Percentiles rank a stretch among this genome's conserved stretches.
Evolutionary conservation across 2,888 invertebrate species (phyloP).

Genomic region (Brachyopa scutellaris): DNA sequence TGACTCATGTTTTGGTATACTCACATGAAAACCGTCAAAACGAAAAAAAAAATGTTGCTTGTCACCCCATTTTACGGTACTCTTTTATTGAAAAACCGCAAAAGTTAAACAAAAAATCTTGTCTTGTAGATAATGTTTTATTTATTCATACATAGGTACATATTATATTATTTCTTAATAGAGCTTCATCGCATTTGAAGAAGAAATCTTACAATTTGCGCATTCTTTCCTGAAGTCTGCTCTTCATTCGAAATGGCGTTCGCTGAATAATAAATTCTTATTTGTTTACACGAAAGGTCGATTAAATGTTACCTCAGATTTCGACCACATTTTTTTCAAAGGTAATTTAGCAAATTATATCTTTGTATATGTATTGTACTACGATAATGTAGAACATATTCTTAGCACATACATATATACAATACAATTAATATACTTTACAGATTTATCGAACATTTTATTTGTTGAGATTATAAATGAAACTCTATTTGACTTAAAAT

Average conservation of each 20-base stretch:
- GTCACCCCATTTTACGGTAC: too few species aligned
- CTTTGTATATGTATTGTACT: too few species aligned
- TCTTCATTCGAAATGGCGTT: conserved; percentile 78
- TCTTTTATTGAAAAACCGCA: too few species aligned
- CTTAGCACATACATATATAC: too few species aligned
- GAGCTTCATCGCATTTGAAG: conserved; percentile 78
- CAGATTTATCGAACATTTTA: conserved; percentile 78
- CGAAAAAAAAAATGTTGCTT: too few species aligned
- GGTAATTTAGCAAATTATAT: conserved; percentile 52
- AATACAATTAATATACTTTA: neutral
- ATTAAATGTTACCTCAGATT: conserved; percentile 38
- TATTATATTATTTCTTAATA: conserved; percentile 41
- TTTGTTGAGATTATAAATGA: conserved; percentile 73
- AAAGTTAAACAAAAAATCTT: too few species aligned
- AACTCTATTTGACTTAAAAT: conserved; percentile 76
- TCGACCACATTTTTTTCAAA: conserved; percentile 75
- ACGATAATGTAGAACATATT: neutral
- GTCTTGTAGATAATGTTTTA: too few species aligned
- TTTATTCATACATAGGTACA: neutral
- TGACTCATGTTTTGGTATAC: too few species aligned
- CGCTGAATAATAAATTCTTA: conserved; percentile 76
- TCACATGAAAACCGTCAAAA: too few species aligned
- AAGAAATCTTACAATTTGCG: conserved; percentile 76
- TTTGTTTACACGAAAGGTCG: conserved; percentile 73
- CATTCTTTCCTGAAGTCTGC: conserved; percentile 76